Conservation (phyloP, 2,113 vertebrate genomes). For the sheep (Ovis aries) region ARS-UI_Ramb_v3.0 NC_056056.1:45928001-45928500, state of each 20-base stretch:
- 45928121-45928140: background rate
- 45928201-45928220: background rate
- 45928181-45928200: fast-evolving
- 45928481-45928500: background rate
- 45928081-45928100: background rate
- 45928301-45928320: background rate
- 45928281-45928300: background rate
- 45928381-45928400: background rate
- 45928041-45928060: background rate
- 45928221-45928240: background rate
- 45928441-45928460: background rate
- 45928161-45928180: background rate
- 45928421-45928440: background rate
- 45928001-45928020: background rate
- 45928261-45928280: background rate
- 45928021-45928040: background rate
- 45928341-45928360: background rate
- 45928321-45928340: background rate
- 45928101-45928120: fast-evolving
- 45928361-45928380: background rate
- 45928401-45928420: background rate
- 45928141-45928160: fast-evolving
- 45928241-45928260: background rate
- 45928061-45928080: background rate
- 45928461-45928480: constrained; percentile 9